Evolutionary conservation across 2,888 invertebrate species (phyloP), one percentile per base, ranked within the genome.

Genomic region (Agrotis clavis): DNA sequence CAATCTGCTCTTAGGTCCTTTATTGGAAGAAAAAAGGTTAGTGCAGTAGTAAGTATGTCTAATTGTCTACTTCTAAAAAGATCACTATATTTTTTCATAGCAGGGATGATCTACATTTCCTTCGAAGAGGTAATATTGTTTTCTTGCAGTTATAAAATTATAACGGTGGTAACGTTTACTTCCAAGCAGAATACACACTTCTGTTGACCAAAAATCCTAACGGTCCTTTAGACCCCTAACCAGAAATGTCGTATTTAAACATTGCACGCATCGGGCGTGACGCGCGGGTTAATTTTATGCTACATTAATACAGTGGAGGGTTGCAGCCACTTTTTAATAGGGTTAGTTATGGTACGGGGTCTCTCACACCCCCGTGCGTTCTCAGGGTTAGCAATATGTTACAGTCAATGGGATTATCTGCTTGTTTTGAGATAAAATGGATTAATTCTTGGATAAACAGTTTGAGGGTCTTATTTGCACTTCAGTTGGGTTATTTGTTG

Each of bases 281-380:
- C 94, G 93, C 88, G 84, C 91, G 91, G 94, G 92, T 96, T 96
- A 94, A 96, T 96, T 96, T 96, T 95, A 95, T 96, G 96, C 94
- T 95, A 95, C 96, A 96, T 96, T 96, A 96, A 94, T 94, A 91
- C 90, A 85, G 88, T 84, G 79, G 87, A 86, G 89, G 93, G 94
- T 92, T 90, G 90, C 85, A 84, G 91, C 92, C 94, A 94, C 92
- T 94, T 95, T 95, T 95, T 95, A 95, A 95, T 95, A 92, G 94
- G 94, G 94, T 95, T 95, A 94, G 95, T 93, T 94, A 95, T 94
- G 95, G 94, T 91, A 84, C 89, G 87, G 91, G 91, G 91, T 89
- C 91, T 88, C 88, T 80, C 76, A 88, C 88, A 89, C 91, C 92
- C 92, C 90, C 82, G 82, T 78, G 87, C 84, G 86, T 90, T 92